These are phyloP conservation scores for Gryllus longicercus DNA, from an alignment of 2,888 invertebrate species.

Conservation along the genomic window DNA sequence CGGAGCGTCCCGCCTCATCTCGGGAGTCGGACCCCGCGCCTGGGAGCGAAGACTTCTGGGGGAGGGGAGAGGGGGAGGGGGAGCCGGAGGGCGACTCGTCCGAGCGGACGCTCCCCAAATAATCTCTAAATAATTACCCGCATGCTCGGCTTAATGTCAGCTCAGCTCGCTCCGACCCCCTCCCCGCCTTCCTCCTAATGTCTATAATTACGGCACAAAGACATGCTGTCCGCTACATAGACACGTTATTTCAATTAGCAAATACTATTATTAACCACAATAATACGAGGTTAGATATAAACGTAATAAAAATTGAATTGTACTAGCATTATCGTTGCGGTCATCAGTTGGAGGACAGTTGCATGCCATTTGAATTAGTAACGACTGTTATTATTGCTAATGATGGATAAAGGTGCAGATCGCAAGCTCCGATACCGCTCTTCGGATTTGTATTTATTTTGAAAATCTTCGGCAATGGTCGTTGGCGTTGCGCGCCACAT, in stretches of 20 bases:
- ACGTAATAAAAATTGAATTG: constrained; percentile 2
- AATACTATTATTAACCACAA: not conserved
- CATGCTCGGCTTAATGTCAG: not conserved
- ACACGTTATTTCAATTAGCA: constrained; percentile 17
- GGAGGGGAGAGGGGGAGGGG: too few species aligned
- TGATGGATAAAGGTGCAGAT: constrained; percentile 5
- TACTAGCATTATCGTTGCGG: not conserved
- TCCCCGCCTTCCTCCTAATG: not conserved
- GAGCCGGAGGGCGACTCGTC: too few species aligned
- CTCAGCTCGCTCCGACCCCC: not conserved
- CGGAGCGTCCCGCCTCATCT: too few species aligned
- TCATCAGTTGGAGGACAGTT: not conserved
- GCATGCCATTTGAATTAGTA: not conserved
- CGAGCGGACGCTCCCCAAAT: not conserved
- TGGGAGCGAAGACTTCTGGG: too few species aligned
- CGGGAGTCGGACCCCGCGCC: too few species aligned
- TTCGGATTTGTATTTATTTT: constrained; percentile 17
- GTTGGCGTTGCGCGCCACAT: not conserved
- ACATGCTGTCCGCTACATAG: constrained; percentile 2
- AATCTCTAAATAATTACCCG: constrained; percentile 2
- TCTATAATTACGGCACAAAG: not conserved
- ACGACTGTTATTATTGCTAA: not conserved
- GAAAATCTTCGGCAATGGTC: not conserved
- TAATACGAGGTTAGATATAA: not conserved
- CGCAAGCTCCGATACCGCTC: not conserved